phyloP scores from a whole-genome alignment of 2,113 vertebrate genomes.

The Colistium nudipinnis region DNA sequence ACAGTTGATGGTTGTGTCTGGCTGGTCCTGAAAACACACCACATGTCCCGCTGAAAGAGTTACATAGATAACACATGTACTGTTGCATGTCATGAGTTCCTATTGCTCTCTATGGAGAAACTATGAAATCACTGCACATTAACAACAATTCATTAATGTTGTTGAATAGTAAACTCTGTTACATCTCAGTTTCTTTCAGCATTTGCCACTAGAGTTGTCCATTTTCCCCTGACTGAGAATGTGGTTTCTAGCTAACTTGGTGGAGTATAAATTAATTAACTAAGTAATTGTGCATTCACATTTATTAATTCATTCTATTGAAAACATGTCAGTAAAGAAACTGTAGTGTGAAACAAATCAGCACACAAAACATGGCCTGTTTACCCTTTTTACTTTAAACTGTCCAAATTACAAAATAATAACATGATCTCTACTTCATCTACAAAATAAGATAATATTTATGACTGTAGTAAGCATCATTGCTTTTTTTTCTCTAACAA shows the following conservation, averaged over 20 bases:
- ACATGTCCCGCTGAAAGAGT: too few species aligned
- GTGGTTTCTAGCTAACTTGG: background rate
- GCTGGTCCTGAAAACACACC: too few species aligned
- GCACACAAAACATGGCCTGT: constrained; percentile 44
- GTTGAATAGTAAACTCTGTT: too few species aligned
- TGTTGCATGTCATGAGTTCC: too few species aligned
- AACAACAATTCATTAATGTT: too few species aligned
- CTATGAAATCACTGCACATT: too few species aligned
- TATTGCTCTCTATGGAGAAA: too few species aligned
- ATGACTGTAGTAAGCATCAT: constrained; percentile 82
- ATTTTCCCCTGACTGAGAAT: too few species aligned
- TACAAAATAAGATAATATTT: constrained; percentile 82
- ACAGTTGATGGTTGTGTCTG: too few species aligned
- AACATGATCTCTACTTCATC: constrained; percentile 82
- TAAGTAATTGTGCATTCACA: background rate
- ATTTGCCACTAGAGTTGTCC: too few species aligned
- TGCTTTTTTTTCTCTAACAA: constrained; percentile 78
- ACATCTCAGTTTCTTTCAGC: too few species aligned
- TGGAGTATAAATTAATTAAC: background rate
- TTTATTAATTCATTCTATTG: background rate
- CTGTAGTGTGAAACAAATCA: constrained; percentile 17
- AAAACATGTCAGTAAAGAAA: background rate
- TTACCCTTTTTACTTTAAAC: constrained; percentile 83
- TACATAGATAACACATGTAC: too few species aligned
- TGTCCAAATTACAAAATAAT: constrained; percentile 86